A percentile compares a stretch with the other conserved stretches of the same genome.
Evolutionary conservation across 2,888 invertebrate genomes (phyloP).

Genomic region (Patella ulyssiponensis): DNA sequence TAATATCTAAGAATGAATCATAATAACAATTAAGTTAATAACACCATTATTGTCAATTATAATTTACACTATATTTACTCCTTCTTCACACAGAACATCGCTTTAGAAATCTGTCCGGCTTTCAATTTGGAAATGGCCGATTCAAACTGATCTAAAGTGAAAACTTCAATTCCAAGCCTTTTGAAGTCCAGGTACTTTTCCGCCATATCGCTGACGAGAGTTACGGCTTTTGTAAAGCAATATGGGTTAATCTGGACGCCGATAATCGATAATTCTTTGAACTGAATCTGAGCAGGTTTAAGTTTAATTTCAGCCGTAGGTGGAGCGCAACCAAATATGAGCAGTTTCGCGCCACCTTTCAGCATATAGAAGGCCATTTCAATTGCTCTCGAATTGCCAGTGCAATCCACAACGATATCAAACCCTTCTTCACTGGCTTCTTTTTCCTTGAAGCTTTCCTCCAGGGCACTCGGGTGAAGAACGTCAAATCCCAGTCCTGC

Average conservation of each 20-base stretch:
- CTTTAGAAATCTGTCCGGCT: neutral
- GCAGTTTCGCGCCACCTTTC: neutral
- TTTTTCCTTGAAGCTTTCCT: neutral
- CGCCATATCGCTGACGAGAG: neutral
- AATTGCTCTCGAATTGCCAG: neutral
- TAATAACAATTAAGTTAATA: too few relatives aligned
- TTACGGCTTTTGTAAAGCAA: neutral
- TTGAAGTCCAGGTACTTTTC: neutral
- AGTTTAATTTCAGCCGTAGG: neutral
- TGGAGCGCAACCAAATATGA: neutral
- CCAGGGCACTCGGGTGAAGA: neutral
- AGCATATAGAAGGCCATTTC: constrained; percentile 1
- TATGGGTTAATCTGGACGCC: neutral
- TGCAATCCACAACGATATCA: constrained; percentile 7
- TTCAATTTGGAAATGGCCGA: neutral
- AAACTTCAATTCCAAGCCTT: neutral
- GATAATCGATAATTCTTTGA: neutral
- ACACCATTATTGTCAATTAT: too few relatives aligned
- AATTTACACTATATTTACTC: neutral
- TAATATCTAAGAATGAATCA: too few relatives aligned
- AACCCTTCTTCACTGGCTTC: neutral
- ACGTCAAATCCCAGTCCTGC: neutral
- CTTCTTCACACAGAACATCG: neutral
- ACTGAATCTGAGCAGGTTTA: neutral
- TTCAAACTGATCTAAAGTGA: neutral